These are phyloP conservation scores for Vimba vimba DNA, from an alignment of 2,113 vertebrate species.

Conservation along the genomic window DNA sequence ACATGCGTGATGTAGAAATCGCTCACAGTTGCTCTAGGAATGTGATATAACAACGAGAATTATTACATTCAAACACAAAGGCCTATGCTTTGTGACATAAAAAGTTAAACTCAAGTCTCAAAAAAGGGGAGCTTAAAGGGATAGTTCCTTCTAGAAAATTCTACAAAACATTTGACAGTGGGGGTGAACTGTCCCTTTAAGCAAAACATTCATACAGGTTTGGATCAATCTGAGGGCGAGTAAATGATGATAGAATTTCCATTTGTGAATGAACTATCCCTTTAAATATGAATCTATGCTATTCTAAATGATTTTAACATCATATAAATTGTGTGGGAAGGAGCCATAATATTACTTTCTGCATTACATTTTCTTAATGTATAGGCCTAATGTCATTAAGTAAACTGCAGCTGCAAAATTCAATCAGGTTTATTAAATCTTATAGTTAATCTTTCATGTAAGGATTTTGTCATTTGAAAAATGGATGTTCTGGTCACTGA, in stretches of 20 bases:
- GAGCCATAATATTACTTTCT: not conserved
- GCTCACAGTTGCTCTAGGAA: not conserved
- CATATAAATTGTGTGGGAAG: not conserved
- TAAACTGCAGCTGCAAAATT: not conserved
- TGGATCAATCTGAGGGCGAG: too few relatives aligned
- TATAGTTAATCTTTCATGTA: not conserved
- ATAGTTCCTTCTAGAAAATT: too few relatives aligned
- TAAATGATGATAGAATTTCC: too few relatives aligned
- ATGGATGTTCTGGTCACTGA: not conserved
- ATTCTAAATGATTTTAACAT: too few relatives aligned
- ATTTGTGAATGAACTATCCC: too few relatives aligned
- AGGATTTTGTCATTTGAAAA: not conserved
- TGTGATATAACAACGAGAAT: not conserved
- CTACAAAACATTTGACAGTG: too few relatives aligned
- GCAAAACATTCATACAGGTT: too few relatives aligned
- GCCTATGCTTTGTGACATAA: not conserved
- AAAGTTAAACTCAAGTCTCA: not conserved
- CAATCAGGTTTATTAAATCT: not conserved
- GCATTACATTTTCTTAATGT: not conserved
- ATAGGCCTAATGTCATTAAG: not conserved
- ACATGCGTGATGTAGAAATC: not conserved
- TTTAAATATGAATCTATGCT: too few relatives aligned
- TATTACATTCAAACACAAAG: not conserved
- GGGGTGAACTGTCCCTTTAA: too few relatives aligned
- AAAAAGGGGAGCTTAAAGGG: not conserved